Evolutionary conservation across 1,140 invertebrate species (phyloP), one percentile per base, ranked within the genome.

Genomic region (Wiebesia pumilae): DNA sequence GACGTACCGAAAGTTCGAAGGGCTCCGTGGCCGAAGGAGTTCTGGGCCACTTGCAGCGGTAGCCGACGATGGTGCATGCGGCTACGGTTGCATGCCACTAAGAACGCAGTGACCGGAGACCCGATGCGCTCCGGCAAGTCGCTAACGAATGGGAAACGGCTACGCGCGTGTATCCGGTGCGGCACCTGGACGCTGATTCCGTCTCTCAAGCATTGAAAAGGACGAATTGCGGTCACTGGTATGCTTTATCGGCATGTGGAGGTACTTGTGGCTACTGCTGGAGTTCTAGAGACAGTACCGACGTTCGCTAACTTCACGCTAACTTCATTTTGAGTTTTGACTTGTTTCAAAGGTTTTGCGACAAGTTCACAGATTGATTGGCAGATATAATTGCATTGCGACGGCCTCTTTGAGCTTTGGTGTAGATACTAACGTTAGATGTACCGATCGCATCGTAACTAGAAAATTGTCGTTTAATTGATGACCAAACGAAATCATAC

Each of bases 141-240:
- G 65, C 90, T 90, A 90, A 91, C 90, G 89, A 91, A 91, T 90
- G 90, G 90, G 89, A 88, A 77, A 88, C 88, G 83, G 87, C 82
- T 87, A 19, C 14, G 19, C 51, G 19, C 51, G 51, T 54, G 19
- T 19, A 10, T 54, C 10, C 51, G 51, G 43, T 33, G 65, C n/a
- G 24, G 78, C 14, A 16, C 54, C 43, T n/a, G 30, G 47, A 51
- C 19, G 24, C 19, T 6, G 4, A 62, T 62, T 62, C 58, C 58
- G 10, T 62, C 24, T 62, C 51, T 33, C 54, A 9, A 35, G 62
- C 80, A n/a, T 30, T 38, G 82, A 43, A 83, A 83, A 83, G 69
- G 51, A 75, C 69, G 82, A 27, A 51, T 67, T 58, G 75, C 38
- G 33, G 43, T 6, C 54, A 73, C 27, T 38, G 75, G 38, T 6